Conservation (phyloP, 2,888 invertebrate species). For the Nasonovia ribisnigri region DNA sequence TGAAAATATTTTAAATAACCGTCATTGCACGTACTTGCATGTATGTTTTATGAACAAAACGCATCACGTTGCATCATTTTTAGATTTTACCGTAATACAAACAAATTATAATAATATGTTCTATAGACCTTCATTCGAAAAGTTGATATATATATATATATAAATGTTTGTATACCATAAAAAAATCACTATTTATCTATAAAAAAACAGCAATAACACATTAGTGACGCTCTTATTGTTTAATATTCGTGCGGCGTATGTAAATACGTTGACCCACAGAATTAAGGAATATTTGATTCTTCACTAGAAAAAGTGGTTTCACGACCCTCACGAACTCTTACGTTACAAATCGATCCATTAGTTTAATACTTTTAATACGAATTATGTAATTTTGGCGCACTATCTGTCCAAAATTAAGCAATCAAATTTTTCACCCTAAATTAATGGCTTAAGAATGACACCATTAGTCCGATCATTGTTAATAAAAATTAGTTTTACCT, state of each 20-base stretch:
- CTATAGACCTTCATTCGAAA: background rate
- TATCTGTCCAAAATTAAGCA: constrained; percentile 17
- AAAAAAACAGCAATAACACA: constrained; percentile 45
- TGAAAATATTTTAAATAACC: constrained; percentile 50
- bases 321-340: constrained; percentile 43
- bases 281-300: constrained; percentile 13
- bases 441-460: background rate
- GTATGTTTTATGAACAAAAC: constrained; percentile 13
- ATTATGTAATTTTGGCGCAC: constrained; percentile 19
- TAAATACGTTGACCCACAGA: constrained; percentile 49
- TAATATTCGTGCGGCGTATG: constrained; percentile 38
- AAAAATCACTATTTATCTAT: constrained; percentile 36
- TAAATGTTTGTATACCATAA: background rate
- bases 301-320: constrained; percentile 32
- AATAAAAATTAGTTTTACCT: background rate
- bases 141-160: constrained; percentile 6
- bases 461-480: background rate
- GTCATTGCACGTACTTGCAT: constrained; percentile 1
- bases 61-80: constrained; percentile 20
- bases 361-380: background rate
- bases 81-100: constrained; percentile 45
- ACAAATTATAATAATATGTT: background rate
- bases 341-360: constrained; percentile 53
- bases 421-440: constrained; percentile 38
- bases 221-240: constrained; percentile 54